These are phyloP conservation scores for Cerceris rybyensis DNA, from an alignment of 2,888 invertebrate genomes.

Conservation along the genomic window DNA sequence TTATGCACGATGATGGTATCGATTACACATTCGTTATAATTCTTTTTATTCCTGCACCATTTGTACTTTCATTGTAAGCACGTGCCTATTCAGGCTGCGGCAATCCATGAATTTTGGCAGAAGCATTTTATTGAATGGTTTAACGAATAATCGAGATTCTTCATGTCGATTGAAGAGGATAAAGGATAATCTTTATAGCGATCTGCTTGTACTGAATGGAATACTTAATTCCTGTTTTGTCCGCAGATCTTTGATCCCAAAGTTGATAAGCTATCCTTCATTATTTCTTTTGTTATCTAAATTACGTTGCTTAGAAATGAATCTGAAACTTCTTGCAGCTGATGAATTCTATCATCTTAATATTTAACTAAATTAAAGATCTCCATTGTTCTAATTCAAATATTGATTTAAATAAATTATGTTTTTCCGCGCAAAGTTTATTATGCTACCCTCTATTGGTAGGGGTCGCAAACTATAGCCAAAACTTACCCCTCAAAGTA, in stretches of 20 bases:
- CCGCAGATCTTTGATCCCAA: slow-evolving; percentile 9
- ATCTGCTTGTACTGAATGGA: slow-evolving; percentile 25
- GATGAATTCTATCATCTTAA: not conserved
- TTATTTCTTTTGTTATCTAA: slow-evolving; percentile 7
- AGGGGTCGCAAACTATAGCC: not conserved
- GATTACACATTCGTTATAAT: too few relatives aligned
- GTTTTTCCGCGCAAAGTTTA: not conserved
- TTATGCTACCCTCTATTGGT: slow-evolving; percentile 1
- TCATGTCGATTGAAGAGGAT: slow-evolving; percentile 6
- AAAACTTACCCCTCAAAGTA: not conserved
- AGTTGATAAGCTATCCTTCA: slow-evolving; percentile 5
- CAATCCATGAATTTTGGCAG: not conserved
- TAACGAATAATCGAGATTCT: slow-evolving; percentile 20
- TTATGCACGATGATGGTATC: too few relatives aligned
- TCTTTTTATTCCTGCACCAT: too few relatives aligned
- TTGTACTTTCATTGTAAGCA: not conserved
- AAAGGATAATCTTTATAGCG: slow-evolving; percentile 6
- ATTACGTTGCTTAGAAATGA: not conserved
- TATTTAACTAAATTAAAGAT: not conserved
- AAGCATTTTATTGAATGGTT: not conserved
- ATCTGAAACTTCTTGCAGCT: too few relatives aligned
- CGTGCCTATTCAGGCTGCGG: not conserved
- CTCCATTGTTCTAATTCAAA: too few relatives aligned
- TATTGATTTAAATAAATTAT: too few relatives aligned
- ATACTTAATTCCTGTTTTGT: slow-evolving; percentile 28